These are phyloP conservation scores for Botia almorhae DNA, from an alignment of 2,797 vertebrate species.

Conservation along the genomic window DNA sequence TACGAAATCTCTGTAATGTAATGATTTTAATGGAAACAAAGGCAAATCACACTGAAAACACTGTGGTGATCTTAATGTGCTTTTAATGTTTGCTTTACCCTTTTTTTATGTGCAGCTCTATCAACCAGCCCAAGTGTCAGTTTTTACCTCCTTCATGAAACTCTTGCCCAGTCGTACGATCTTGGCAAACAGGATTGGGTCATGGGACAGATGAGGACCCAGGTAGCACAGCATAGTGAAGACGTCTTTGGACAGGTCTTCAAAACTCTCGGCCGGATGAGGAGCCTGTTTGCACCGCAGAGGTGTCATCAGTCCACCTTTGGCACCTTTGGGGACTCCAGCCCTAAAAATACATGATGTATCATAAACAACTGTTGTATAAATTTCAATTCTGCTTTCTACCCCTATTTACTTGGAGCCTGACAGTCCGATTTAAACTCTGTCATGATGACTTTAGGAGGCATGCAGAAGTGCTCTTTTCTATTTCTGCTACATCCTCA, in stretches of 20 bases:
- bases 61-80: too few species aligned
- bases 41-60: too few species aligned
- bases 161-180: slow-evolving; percentile 94
- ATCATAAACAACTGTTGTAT: neutral
- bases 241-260: slow-evolving; percentile 89
- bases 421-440: neutral
- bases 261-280: slow-evolving; percentile 86
- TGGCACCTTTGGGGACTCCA: slow-evolving; percentile 95
- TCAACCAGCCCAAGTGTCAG: neutral
- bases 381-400: neutral
- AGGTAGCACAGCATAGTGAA: slow-evolving; percentile 97
- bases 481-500: neutral
- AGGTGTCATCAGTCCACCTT: slow-evolving; percentile 81
- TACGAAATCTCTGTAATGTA: too few species aligned
- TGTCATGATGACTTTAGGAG: neutral
- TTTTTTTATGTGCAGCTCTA: neutral
- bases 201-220: slow-evolving; percentile 94
- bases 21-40: too few species aligned
- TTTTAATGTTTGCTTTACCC: too few species aligned
- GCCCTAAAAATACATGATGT: slow-evolving; percentile 74
- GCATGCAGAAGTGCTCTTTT: neutral
- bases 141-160: slow-evolving; percentile 96
- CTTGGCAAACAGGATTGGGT: slow-evolving; percentile 96
- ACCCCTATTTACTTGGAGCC: neutral
- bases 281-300: slow-evolving; percentile 88